Evolutionary conservation across 2,888 invertebrate species (phyloP), one percentile per base, ranked within the genome.

Genomic region (Eupeodes luniger): DNA sequence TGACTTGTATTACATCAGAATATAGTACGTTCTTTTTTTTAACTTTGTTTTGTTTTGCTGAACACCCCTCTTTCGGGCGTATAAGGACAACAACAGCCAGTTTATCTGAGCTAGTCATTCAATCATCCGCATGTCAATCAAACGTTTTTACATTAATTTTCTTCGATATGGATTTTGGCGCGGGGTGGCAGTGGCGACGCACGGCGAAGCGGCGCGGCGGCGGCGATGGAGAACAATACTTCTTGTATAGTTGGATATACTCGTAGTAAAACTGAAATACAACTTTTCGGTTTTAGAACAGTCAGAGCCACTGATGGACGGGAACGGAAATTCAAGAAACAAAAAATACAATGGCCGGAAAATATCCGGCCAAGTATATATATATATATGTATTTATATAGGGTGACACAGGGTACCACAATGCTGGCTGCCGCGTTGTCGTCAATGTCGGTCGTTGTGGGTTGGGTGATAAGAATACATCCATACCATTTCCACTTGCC

Each of bases 101-200:
- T 72, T 69, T 62, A 44, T 72, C 81, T 40, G 57, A 86, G 53
- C 49, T 40, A 53, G 75, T 70, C 83, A 70, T 69, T 87, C 85
- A 88, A 88, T 88, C 88, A 85, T 85, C 75, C 78, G 81, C 72
- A 84, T 85, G 88, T 85, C 88, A 88, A 88, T 88, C 88, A 84
- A 85, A 81, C 69, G 81, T 77, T 81, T 77, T 88, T 81, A 81
- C 87, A 84, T 87, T 87, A 87, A 83, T 83, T 83, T 82, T 87
- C 80, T 83, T 83, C 79, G 76, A 66, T 66, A 27, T 14, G 27
- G 66, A 49, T 27, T 27, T 27, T 6, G 27, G 64, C 27, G 47
- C 11, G 5, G 12, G 27, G 7, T 12, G 27, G 0, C 5, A 10
- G 27, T 11, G 57, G 12, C 11, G 57, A 7, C 11, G 57, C 44